A percentile compares a stretch with the other conserved stretches of the same genome.
These are phyloP conservation scores for Cydia splendana DNA, from an alignment of 1,140 invertebrate genomes.

Conservation along the genomic window DNA sequence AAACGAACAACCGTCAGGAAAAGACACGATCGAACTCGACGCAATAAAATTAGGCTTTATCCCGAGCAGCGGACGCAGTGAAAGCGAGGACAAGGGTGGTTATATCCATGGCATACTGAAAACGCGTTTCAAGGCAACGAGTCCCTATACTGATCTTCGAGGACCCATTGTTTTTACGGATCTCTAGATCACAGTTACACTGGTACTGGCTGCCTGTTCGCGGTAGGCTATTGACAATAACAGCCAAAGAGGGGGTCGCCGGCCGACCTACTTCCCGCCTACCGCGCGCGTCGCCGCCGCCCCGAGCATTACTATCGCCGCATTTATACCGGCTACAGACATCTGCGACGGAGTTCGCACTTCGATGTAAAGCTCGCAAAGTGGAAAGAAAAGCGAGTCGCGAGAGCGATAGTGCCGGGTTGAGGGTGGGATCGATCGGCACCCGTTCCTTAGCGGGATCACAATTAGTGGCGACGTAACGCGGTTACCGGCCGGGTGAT, in stretches of 20 bases:
- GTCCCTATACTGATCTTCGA: background rate
- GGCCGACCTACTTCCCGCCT: slow-evolving; percentile 68
- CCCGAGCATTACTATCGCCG: slow-evolving; percentile 48
- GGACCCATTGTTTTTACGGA: background rate
- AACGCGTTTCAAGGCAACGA: background rate
- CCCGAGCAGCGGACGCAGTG: slow-evolving; percentile 58
- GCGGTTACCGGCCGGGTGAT: slow-evolving; percentile 67
- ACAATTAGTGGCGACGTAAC: slow-evolving; percentile 71
- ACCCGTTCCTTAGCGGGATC: slow-evolving; percentile 53
- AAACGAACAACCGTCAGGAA: slow-evolving; percentile 45
- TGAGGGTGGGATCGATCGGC: slow-evolving; percentile 56
- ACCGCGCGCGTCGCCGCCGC: slow-evolving; percentile 42
- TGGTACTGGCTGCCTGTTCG: slow-evolving; percentile 1
- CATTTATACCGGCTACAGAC: slow-evolving; percentile 49
- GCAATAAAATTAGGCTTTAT: slow-evolving; percentile 75
- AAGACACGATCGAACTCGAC: slow-evolving; percentile 57
- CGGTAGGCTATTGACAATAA: background rate
- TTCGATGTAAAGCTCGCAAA: slow-evolving; percentile 58
- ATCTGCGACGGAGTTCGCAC: slow-evolving; percentile 50
- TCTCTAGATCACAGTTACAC: background rate
- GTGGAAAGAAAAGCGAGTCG: slow-evolving; percentile 47
- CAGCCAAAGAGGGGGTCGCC: slow-evolving; percentile 43
- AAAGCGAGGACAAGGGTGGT: slow-evolving; percentile 54
- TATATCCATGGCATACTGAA: slow-evolving; percentile 5
- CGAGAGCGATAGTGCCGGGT: slow-evolving; percentile 36